Evolutionary conservation across 1,140 invertebrate species (phyloP), one percentile per base, ranked within the genome.

Genomic region (Myzus persicae): DNA sequence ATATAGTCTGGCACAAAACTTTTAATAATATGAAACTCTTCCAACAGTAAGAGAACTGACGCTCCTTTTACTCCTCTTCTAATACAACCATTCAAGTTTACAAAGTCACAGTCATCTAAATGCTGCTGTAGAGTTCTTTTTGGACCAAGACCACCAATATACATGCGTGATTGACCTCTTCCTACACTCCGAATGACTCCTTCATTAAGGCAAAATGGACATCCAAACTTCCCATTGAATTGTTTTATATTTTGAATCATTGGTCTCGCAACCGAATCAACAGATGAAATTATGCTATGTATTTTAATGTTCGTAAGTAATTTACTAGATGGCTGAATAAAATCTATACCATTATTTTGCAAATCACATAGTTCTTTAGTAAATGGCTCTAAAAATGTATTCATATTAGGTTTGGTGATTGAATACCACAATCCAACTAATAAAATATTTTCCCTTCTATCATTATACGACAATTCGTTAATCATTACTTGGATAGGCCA

Each of bases 231-330:
- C n/a, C 76, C 76, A 81, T 81, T 81, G n/a, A 81, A 81, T 81
- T 81, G 76, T 81, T 81, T 81, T n/a, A 81, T 81, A 36, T 36
- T 81, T 38, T 81, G 76, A 81, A 81, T 36, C 76, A 81, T 81
- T 6, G 76, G 76, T 18, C 76, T 81, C 2, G 76, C 76, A n/a
- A 81, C 36, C 24, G 36, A 81, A n/a, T 81, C 76, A 20, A 81
- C 76, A 36, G 76, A 81, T 36, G 76, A 20, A 36, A 81, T 81
- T 81, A 81, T 81, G 5, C 11, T 81, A n/a, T 38, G 76, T 38
- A 81, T 4, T 81, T 81, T 81, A 20, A 81, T 36, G 38, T 81
- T 81, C 6, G n/a, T 81, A 36, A 38, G n/a, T 36, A 36, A 14
- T 81, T 81, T n/a, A 81, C 4, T 20, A n/a, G 76, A 36, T 54